Base-by-base conservation (phyloP, 2,113 vertebrate species). In the Trochalopteron elliotii region DNA sequence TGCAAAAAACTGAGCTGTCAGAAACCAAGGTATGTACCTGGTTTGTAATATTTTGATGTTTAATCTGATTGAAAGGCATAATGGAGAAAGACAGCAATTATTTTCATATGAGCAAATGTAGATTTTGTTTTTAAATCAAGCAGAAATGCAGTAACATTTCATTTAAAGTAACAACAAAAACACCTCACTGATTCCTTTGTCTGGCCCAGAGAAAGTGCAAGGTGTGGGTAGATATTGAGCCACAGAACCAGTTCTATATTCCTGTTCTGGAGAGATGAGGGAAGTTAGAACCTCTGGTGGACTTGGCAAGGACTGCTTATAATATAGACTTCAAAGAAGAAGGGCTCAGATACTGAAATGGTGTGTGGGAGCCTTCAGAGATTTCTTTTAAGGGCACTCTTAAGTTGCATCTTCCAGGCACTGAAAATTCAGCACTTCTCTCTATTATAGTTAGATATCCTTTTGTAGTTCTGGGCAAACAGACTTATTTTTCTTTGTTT, bases 311-410 rank as follows among this genome's bases (percentile, higher is more conserved):
- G n/a, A 39, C 52, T 83, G 30, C 53, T 71, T 77, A 7, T n/a
- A 15, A 55, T 55, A 59, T 10, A 64, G 35, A 71, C 33, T 74
- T 42, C 11, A 33, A 15, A 70, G 52, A 79, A 37, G 22, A 57
- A 68, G 18, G 24, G 4, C 37, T 91, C 0, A 0, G 11, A 9
- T 65, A 47, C 21, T 0, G 0, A 75, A 65, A 67, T 60, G 22
- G 60, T 83, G 83, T 65, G 35, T 61, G 33, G 59, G 84, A 77
- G 9, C 35, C 15, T 22, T 72, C 59, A 64, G n/a, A 77, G 44
- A 42, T 77, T 91, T 76, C 47, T 71, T 71, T 64, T 61, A 60
- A 71, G 67, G 21, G 52, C 79, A 23, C 17, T 49, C 20, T 71
- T 37, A 61, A 47, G 37, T 79, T 82, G 22, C 6, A 11, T 75